These are phyloP conservation scores for Sebastes flavidus DNA, from an alignment of 2,797 vertebrate species.

Conservation along the genomic window DNA sequence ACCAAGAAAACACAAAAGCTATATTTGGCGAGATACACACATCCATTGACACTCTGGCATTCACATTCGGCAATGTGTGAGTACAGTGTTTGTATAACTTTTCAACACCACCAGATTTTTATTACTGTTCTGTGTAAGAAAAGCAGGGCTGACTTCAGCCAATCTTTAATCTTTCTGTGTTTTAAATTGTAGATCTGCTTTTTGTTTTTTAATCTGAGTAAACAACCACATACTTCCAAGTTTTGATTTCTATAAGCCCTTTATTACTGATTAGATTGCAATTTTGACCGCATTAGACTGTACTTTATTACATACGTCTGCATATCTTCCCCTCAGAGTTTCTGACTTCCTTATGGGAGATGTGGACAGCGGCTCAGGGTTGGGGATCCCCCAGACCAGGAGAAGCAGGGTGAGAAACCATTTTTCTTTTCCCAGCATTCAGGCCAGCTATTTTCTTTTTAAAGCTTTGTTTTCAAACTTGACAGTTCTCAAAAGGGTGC, in stretches of 20 bases:
- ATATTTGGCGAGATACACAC: slow-evolving; percentile 91
- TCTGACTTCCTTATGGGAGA: slow-evolving; percentile 99
- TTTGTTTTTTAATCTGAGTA: not conserved
- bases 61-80: slow-evolving; percentile 99
- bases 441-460: not conserved
- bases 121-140: slow-evolving; percentile 19
- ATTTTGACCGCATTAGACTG: not conserved
- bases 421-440: slow-evolving; percentile 11
- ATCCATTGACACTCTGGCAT: slow-evolving; percentile 95
- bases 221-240: not conserved
- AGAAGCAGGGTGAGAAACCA: slow-evolving; percentile 88
- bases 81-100: slow-evolving; percentile 75
- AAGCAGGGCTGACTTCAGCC: not conserved
- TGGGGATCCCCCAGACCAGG: slow-evolving; percentile 90
- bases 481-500: slow-evolving; percentile 40
- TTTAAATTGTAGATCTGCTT: slow-evolving; percentile 5
- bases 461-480: slow-evolving; percentile 48
- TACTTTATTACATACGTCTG: not conserved
- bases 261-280: not conserved
- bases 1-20: slow-evolving; percentile 88
- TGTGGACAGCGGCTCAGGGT: slow-evolving; percentile 92
- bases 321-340: slow-evolving; percentile 83
- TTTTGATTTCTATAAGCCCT: not conserved
- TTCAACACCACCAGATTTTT: slow-evolving; percentile 38
- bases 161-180: not conserved